Evolutionary conservation across 2,797 vertebrate genomes (phyloP), one percentile per base, ranked within the genome.

Genomic region (Tadarida brasiliensis): DNA sequence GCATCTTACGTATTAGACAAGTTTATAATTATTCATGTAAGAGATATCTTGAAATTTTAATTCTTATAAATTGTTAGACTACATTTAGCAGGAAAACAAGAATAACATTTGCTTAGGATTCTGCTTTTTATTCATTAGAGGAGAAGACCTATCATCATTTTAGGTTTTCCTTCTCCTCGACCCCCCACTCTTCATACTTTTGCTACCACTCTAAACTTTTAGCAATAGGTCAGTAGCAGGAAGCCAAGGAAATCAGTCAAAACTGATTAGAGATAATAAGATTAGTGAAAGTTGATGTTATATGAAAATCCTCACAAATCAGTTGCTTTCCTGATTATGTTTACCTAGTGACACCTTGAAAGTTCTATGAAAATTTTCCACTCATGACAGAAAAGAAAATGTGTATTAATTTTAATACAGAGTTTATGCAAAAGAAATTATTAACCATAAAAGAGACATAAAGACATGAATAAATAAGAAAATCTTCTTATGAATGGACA

Each of bases 381-480:
- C 74, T 91, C 70, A 67, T 68, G 76, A 82, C 7, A 92, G 49
- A 22, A 89, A 91, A 70, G 57, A 28, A 80, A 91, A 65, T 76
- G 1, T 82, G 4, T 81, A 68, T 94, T 94, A 76, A 86, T 57
- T 94, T 93, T 61, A 95, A 67, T 85, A 80, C 16, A 56, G 82
- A 63, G 49, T 61, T 59, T 61, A 91, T 87, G 14, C 59, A 90
- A 92, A 95, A 3, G n/a, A 95, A 94, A 87, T 92, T 35, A 44
- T 51, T 77, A 65, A 78, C 56, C 63, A 87, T 44, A 61, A 67
- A 84, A 83, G 14, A 95, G 30, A 68, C 19, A 90, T 74, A 90
- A 96, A 93, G 54, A 76, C 30, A 44, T 85, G 17, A 96, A 89
- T 78, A 83, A 44, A 74, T 67, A 39, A 82, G 65, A 63, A 93